Evolutionary conservation across 1,140 invertebrate species (phyloP), one percentile per base, ranked within the genome.

Genomic region (Trichogramma pretiosum): DNA sequence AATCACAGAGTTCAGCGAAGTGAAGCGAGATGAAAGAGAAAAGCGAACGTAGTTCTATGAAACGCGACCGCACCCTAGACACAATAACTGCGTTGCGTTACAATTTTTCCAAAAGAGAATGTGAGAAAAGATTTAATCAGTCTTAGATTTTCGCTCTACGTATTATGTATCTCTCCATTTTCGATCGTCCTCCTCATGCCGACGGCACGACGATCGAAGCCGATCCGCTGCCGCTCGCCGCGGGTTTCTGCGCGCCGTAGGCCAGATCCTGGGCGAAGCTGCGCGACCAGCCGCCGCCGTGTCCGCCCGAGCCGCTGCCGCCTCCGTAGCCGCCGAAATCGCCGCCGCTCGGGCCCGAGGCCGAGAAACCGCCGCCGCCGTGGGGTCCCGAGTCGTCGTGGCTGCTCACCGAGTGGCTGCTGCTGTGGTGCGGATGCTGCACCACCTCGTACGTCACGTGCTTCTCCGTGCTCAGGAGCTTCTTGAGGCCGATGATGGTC

Each of bases 381-480:
- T 78, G 77, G 54, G 82, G 80, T 26, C 77, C 77, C n/a, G n/a
- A n/a, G 14, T 80, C 78, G 0, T 79, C 74, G 56, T 85, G 82
- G 58, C 74, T 78, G 14, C 67, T 60, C 13, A 71, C 67, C n/a
- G n/a, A n/a, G 59, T 79, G 76, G 56, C 77, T 79, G 57, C 76
- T 73, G 41, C 77, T 74, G 63, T 86, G 84, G 60, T 87, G 85
- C n/a, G 84, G 83, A 61, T 88, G 85, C 2, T 83, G 77, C 0
- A 89, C 83, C 5, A 89, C 85, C 57, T 89, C 86, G 63, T 89
- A 89, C 1, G 86, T 89, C 43, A 88, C 85, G 58, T 86, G 84
- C 62, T 88, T 88, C 64, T 43, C 77, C 71, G 69, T 65, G 8
- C 66, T 67, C 34, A 89, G 64, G 8, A 89, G 68, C 61, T 89